Evolutionary conservation across 1,140 invertebrate species (phyloP), one percentile per base, ranked within the genome.

Genomic region (Drosophila eugracilis): DNA sequence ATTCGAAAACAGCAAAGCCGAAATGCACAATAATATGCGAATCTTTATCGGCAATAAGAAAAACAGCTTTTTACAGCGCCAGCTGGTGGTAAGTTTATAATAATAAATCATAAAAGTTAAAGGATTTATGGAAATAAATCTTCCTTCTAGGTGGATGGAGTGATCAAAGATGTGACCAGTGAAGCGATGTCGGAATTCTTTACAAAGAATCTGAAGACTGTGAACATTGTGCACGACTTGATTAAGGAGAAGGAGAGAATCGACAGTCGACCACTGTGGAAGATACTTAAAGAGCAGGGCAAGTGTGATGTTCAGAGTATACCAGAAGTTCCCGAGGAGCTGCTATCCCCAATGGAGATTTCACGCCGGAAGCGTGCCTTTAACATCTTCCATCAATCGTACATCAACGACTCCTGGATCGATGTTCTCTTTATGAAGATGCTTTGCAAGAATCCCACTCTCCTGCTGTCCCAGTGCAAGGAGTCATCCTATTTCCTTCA

Each of bases 231-330:
- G 2, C 32, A 54, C 21, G 63, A 81, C 4, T 49, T 66, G 1
- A 76, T 39, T 26, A 89, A 53, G 45, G 75, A 54, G 5, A 67
- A 53, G 12, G 42, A 42, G 19, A 58, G 39, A 7, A 7, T 66
- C 2, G 90, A 91, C 37, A 36, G 28, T 0, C 76, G 90, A 10
- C 70, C 83, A 0, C 22, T 88, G 15, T 91, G 90, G 90, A 91
- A 91, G 39, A 69, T 74, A 17, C n/a, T 91, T 0, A 63, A 67
- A 10, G 90, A 91, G 44, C 67, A 63, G 21, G 65, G 48, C 0
- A 80, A 81, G 53, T 91, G 90, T 41, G 90, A 91, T 76, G 74
- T 91, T 0, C 34, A 81, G 12, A 91, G 90, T 47, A 74, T 91
- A 22, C 65, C 76, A 7, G 85, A 90, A 39, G 42, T 73, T 0